Base-by-base conservation (phyloP, 2,888 invertebrate genomes). In the Chirona hameri region DNA sequence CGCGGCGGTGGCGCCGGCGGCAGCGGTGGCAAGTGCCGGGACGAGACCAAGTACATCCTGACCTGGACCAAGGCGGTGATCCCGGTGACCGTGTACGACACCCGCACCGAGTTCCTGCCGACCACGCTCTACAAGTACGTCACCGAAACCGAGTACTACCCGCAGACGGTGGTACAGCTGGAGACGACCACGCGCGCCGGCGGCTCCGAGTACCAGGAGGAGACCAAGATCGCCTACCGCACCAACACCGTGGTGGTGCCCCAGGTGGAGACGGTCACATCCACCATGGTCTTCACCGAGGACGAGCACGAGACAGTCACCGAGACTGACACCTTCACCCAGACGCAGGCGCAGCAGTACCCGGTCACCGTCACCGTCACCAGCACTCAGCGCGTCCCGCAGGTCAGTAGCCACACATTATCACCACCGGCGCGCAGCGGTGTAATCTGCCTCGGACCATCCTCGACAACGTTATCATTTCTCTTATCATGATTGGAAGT, bases 141-240 rank as follows among this genome's bases (percentile, higher is more conserved):
- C 12, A 69, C 69, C 14, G 69, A 69, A 14, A 69, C 69, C 10
- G 15, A 12, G 31, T 24, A 69, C 69, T 60, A 60, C 60, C 65
- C 27, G n/a, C 10, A n/a, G n/a, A 65, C 65, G 4, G 10, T 10
- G n/a, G 65, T 65, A 0, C 3, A 65, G 29, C 29, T 31, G 69
- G 69, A 31, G 2, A 69, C 31, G 31, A 69, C n/a, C 27, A 69
- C 69, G 14, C 69, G 31, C 29, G 69, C 12, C 29, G 27, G 12
- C 27, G 27, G n/a, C 29, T 29, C 29, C 29, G 69, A 12, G 27
- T 69, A 69, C 69, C 12, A 27, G 69, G 69, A 69, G 31, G 29
- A 69, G 69, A 69, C 69, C 29, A 69, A 69, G 69, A 69, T 69
- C 69, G n/a, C 69, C 27, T 69, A 69, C 69, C 12, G 14, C n/a